Evolutionary conservation across 2,797 vertebrate species (phyloP).

Genomic region (Lerista edwardsae): DNA sequence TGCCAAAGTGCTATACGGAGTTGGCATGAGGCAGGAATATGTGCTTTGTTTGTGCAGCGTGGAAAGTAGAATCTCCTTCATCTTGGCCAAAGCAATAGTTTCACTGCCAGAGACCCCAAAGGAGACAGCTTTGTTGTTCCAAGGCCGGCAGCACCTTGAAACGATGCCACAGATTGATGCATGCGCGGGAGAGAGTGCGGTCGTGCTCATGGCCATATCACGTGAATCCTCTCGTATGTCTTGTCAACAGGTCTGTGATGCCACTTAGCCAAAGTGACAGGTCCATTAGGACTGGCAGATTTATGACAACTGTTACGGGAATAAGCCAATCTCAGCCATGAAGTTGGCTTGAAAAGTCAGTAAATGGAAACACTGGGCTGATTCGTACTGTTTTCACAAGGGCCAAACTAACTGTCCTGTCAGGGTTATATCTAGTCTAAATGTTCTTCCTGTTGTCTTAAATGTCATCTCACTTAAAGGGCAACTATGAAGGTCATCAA

Average conservation of each 20-base stretch:
- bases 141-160: not conserved
- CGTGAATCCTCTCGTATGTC: not conserved
- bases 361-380: not conserved
- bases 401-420: not conserved
- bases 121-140: not conserved
- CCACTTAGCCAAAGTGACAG: not conserved
- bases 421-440: not conserved
- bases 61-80: not conserved
- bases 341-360: not conserved
- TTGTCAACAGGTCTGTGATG: not conserved
- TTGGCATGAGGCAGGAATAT: not conserved
- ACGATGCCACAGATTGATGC: fast-evolving
- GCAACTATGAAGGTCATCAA: not conserved
- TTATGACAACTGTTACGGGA: not conserved
- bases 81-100: not conserved
- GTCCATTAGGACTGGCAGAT: fast-evolving
- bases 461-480: not conserved
- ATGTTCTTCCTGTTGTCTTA: not conserved
- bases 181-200: fast-evolving
- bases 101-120: not conserved
- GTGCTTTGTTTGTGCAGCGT: fast-evolving
- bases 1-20: fast-evolving
- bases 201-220: fast-evolving
- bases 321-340: not conserved
- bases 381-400: not conserved